phyloP scores from a whole-genome alignment of 2,797 vertebrate species.

The Tenualosa thibaudeaui region DNA sequence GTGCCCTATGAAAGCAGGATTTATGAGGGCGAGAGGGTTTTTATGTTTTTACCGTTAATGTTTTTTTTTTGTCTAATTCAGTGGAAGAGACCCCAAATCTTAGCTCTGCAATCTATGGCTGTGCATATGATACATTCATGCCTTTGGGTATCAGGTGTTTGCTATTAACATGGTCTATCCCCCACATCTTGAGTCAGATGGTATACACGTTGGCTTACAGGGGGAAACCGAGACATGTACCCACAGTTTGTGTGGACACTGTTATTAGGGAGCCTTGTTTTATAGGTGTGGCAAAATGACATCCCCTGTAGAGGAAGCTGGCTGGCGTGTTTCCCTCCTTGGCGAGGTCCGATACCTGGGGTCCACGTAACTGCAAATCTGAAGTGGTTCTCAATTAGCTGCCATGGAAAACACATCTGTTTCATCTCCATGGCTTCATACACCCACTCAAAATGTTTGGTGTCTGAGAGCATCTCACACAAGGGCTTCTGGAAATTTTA shows the following conservation, averaged over 20 bases:
- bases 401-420: background rate
- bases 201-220: background rate
- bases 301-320: background rate
- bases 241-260: background rate
- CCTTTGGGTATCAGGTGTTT: background rate
- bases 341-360: background rate
- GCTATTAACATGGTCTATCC: slow-evolving; percentile 21
- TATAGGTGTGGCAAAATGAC: slow-evolving; percentile 21
- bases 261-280: slow-evolving; percentile 15
- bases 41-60: background rate
- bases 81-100: background rate
- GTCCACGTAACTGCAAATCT: background rate
- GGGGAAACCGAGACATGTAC: background rate
- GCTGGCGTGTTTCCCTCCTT: background rate
- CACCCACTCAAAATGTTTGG: background rate
- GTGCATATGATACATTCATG: background rate
- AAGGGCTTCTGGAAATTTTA: slow-evolving; percentile 3
- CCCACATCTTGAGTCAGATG: background rate
- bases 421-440: background rate
- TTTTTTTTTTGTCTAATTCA: slow-evolving; percentile 11
- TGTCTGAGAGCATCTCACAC: background rate
- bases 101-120: background rate
- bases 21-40: background rate
- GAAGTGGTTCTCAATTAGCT: background rate
- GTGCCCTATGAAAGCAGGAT: background rate